phyloP scores from a whole-genome alignment of 2,888 invertebrate species.

The Odontothrips loti region DNA sequence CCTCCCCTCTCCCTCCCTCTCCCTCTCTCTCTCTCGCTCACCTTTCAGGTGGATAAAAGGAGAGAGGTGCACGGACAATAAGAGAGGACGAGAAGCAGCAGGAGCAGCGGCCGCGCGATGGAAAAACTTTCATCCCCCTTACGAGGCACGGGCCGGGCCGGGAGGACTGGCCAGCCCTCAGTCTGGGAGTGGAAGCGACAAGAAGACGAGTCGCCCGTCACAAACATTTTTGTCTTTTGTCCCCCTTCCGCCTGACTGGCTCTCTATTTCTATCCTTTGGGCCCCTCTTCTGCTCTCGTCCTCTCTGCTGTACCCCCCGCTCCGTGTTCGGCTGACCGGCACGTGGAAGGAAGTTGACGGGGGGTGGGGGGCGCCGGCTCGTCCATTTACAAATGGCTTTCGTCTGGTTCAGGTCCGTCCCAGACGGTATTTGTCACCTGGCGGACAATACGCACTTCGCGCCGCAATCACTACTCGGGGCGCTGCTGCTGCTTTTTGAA shows the following conservation, averaged over 20 bases:
- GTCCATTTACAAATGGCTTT: constrained; percentile 25
- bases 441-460: constrained; percentile 18
- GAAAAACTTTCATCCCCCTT: background rate
- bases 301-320: background rate
- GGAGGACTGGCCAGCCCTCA: background rate
- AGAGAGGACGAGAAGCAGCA: background rate
- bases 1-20: background rate
- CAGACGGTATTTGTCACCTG: constrained; percentile 22
- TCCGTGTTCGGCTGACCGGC: background rate
- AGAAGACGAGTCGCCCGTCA: background rate
- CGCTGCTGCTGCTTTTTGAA: constrained; percentile 3
- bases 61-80: background rate
- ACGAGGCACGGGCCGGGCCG: background rate
- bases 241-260: background rate
- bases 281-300: background rate
- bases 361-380: background rate
- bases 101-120: no score
- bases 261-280: background rate
- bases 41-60: background rate
- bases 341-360: background rate
- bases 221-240: constrained; percentile 3
- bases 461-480: background rate
- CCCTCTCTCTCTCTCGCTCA: background rate
- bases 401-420: constrained; percentile 9
- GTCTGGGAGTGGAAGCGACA: background rate